Evolutionary conservation across 2,113 vertebrate genomes (phyloP), one percentile per base, ranked within the genome.

Genomic region (Anthoscopus minutus): DNA sequence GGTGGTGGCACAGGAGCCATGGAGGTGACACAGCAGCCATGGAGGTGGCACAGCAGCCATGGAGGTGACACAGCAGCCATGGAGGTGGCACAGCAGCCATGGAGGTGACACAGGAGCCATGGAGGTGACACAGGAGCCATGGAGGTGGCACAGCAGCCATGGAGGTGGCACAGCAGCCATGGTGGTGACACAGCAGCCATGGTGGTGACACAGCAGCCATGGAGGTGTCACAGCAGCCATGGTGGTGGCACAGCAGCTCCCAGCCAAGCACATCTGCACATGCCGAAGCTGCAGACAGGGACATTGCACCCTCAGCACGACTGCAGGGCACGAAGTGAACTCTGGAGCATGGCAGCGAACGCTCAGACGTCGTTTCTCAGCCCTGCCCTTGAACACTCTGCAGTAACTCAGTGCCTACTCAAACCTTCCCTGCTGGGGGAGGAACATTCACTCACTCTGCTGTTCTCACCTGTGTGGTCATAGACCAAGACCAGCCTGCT

Each of bases 281-380:
- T 6, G 50, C 0, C 56, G 21, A 1, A 33, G 7, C 40, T 24
- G 48, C 45, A 25, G 6, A 24, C 2, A 0, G 1, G 9, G 31
- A 14, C 33, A 79, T 19, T 5, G 19, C 45, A 4, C 27, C 30
- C 11, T 2, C 66, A 56, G 35, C 58, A 66, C 4, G 2, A 5
- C 17, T 22, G 13, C 3, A 31, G 4, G 40, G 48, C 82, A 22
- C 24, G 6, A 62, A 79, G 28, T 2, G 30, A 81, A 15, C 11
- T 27, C 58, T 5, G 0, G 1, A 17, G 17, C 4, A 17, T 56
- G 30, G 54, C 38, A 78, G 37, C 18, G 13, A 9, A 27, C 3
- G 1, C 28, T 33, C 9, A 2, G 12, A 9, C 0, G 2, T 25
- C 20, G 7, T 7, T 69, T 31, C 64, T 27, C 50, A 37, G 24